Evolutionary conservation across 1,140 invertebrate species (phyloP).

Genomic region (Marisa cornuarietis): DNA sequence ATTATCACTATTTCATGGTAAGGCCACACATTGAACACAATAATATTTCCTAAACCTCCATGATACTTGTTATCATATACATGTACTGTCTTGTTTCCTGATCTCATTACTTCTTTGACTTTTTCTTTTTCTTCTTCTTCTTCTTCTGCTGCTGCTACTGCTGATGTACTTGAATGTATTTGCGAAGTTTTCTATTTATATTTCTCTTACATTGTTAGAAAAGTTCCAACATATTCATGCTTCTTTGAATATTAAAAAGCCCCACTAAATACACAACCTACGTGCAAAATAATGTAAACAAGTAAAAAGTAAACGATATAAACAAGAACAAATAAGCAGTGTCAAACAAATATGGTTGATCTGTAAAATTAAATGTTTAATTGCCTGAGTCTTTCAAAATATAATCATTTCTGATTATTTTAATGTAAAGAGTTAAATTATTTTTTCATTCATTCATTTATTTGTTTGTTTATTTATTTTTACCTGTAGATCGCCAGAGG

Average conservation of each 20-base stretch:
- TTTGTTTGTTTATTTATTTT: background rate
- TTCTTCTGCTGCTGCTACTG: background rate
- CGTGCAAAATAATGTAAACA: too few species aligned
- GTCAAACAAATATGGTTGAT: too few species aligned
- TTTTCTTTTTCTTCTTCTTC: background rate
- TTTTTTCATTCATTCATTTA: background rate
- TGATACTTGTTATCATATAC: background rate
- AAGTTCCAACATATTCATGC: too few species aligned
- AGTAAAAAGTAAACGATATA: too few species aligned
- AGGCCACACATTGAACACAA: background rate
- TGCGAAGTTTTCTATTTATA: too few species aligned
- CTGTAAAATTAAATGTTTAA: too few species aligned
- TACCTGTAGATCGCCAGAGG: conserved; percentile 63
- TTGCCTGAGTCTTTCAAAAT: too few species aligned
- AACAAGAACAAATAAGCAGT: too few species aligned
- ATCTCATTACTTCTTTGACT: background rate
- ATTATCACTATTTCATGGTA: background rate
- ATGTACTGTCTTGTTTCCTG: background rate
- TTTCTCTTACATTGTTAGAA: too few species aligned
- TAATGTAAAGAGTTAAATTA: background rate
- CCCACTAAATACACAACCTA: too few species aligned
- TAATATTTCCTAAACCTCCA: background rate
- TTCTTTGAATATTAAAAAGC: too few species aligned
- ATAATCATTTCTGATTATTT: background rate
- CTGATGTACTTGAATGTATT: too few species aligned